Base-by-base conservation (phyloP, 1,140 invertebrate species). In the Eciton burchellii region DNA sequence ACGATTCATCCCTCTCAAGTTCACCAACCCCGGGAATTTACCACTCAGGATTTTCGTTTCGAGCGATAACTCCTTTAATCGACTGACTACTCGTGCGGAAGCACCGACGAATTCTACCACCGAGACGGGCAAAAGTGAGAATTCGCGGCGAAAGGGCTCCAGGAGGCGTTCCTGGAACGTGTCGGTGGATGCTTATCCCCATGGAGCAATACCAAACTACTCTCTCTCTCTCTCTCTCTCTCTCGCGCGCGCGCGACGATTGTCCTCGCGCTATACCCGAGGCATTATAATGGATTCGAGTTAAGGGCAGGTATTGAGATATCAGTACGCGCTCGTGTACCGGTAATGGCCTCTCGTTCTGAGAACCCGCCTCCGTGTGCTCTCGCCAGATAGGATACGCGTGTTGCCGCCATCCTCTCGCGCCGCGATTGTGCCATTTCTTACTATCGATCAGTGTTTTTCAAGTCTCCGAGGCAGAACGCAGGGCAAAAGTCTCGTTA, bases 271-370 rank as follows among this genome's bases (percentile, higher is more conserved):
- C 81, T 77, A 54, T 81, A 81, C 86, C 83, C 84, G 21, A 43
- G 86, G 89, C 90, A 92, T 92, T 92, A 92, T 94, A 94, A 94
- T 94, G 93, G 93, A 93, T 94, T 93, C 93, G 91, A 93, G 91
- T 92, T 92, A 93, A 93, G 90, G 89, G 91, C 92, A 92, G 90
- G 90, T 93, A 94, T 94, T 94, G 92, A 94, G 93, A 94, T 93
- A 94, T 93, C 92, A 93, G 92, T 92, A 93, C 92, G 91, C 92
- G 90, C 85, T 85, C 88, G 85, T 73, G 85, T 90, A 91, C 88
- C 88, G 88, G 92, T 93, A 93, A 93, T 94, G 92, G 93, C 83
- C 92, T 93, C 89, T 87, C 88, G 89, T 94, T 94, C 93, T 92
- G 81, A 87, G 93, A 94, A 94, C 82, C 88, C 84, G 81, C 84